Base-by-base conservation (phyloP, 2,113 vertebrate species). In the Toxostoma redivivum region DNA sequence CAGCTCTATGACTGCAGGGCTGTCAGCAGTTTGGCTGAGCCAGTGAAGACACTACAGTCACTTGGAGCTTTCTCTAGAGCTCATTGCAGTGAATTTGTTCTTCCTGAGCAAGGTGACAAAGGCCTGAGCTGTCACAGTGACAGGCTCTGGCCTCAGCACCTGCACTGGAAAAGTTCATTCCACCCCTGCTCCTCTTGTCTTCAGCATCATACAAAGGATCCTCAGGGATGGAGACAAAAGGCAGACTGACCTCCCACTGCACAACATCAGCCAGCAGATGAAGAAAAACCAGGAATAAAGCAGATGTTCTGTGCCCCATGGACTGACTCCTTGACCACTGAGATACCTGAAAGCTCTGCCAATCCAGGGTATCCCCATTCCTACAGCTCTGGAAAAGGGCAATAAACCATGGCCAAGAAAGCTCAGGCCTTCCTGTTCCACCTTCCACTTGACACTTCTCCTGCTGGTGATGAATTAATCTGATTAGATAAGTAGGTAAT, bases 391-490 rank as follows among this genome's bases (percentile, higher is more conserved):
- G 57, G 56, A 67, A 73, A 79, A 70, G 25, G 47, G 54, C 67
- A 83, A 74, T 5, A 21, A 87, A 18, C 23, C 23, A 44, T 0
- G 3, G 45, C 24, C 31, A 74, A 64, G 72, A 64, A 18, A 25
- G 10, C 9, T 54, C 86, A 64, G 24, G 20, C 40, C 1, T 62
- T 90, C 48, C 65, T 82, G 15, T 53, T 88, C 51, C 71, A 60
- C 60, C 60, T 96, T 92, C 42, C 47, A 64, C 62, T 69, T 95
- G 86, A 89, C 81, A 61, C 47, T 91, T 76, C 69, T 91, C 37
- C 57, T 93, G 94, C 64, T 90, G 76, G 16, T 76, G 90, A 91
- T 93, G 42, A 91, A 91, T 91, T 94, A 86, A 95, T 86, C 71
- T 87, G 76, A 91, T 88, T 87, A 94, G 87, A 73, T 67, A 84